These are phyloP conservation scores for Diachrysia chrysitis DNA, from an alignment of 2,888 invertebrate species.

Conservation along the genomic window DNA sequence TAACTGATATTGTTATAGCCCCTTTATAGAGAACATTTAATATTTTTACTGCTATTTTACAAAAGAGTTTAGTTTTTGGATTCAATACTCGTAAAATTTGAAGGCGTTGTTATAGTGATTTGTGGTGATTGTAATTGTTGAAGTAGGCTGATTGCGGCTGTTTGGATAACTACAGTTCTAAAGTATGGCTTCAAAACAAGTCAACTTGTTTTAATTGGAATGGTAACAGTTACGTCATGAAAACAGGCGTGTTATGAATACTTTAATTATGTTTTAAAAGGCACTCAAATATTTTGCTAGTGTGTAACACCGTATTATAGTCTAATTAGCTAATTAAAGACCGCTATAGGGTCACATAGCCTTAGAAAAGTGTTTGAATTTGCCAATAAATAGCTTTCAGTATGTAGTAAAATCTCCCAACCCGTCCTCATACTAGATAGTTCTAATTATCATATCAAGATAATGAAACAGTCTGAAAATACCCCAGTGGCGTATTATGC, in stretches of 20 bases:
- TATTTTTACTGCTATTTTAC: slow-evolving; percentile 82
- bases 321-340: no score
- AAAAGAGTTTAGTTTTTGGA: slow-evolving; percentile 82
- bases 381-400: no score
- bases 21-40: slow-evolving; percentile 82
- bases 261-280: no score
- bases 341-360: background rate
- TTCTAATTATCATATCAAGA: slow-evolving; percentile 1
- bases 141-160: slow-evolving; percentile 39
- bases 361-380: background rate
- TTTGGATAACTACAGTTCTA: slow-evolving; percentile 10
- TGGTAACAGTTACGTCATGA: background rate
- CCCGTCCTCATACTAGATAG: background rate
- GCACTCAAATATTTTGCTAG: no score
- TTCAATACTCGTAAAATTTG: slow-evolving; percentile 71
- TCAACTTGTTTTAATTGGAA: background rate
- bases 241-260: background rate
- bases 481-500: slow-evolving; percentile 13
- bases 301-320: no score
- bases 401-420: background rate
- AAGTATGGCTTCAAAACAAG: slow-evolving; percentile 22
- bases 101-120: slow-evolving; percentile 51
- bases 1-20: slow-evolving; percentile 87
- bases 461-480: slow-evolving; percentile 9
- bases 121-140: slow-evolving; percentile 56